Evolutionary conservation across 2,888 invertebrate genomes (phyloP), one percentile per base, ranked within the genome.

Genomic region (Drosophila longiperda): DNA sequence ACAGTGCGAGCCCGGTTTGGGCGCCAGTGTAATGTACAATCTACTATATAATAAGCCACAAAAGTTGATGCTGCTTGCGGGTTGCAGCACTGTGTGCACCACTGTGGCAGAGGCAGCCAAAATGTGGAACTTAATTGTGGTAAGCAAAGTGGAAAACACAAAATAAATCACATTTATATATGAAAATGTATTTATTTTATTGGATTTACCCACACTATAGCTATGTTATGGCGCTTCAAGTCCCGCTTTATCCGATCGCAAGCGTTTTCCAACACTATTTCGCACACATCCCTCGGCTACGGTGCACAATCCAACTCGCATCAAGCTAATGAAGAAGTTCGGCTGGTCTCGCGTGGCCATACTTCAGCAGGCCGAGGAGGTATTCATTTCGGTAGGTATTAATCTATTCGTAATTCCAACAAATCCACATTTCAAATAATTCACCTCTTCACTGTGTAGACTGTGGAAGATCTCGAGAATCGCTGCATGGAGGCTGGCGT

Each of bases 91-190:
- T 11, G 99, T 99, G 33, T 99, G 99, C 91, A 99, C 99, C 29
- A 99, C 99, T 52, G 99, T 99, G 17, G 99, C 99, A 3, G 99
- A 99, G 94, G 99, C 99, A 49, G 99, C 99, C 66, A 99, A 98
- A 94, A 99, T 99, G 98, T 99, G 99, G 99, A 99, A 99, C 94
- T 95, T 99, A 75, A 97, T 99, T 92, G 99, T 99, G 94, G 99
- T 99, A 94, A 96, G 97, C 29, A 34, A 60, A 66, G 42, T 45
- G 57, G 32, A 49, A 57, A 15, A 15, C 8, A 60, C 40, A 11
- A 15, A 55, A 26, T 26, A 11, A 12, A 33, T 26, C 15, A 33
- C 1, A 17, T 12, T 7, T 38, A 48, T 36, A 34, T 6, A 66
- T n/a, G 6, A 12, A 26, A 4, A 52, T 17, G 32, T 1, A 32